Evolutionary conservation across 2,113 vertebrate species (phyloP).

Genomic region (Rhipidura dahli): DNA sequence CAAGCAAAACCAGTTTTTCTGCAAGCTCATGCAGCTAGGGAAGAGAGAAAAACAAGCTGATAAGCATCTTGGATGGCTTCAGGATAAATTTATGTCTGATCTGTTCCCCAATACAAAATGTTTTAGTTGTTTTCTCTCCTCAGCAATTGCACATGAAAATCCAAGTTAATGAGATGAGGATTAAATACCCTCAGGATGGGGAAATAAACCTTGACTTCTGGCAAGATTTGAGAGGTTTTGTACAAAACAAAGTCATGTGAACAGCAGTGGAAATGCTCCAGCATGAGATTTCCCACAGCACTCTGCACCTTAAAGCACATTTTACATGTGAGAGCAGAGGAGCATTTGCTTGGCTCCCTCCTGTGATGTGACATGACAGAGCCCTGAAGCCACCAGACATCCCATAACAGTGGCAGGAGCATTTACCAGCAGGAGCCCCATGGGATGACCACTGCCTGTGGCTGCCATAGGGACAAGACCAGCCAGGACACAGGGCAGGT

Average conservation of each 20-base stretch:
- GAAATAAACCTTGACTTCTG: slow-evolving; percentile 53
- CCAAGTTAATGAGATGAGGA: slow-evolving; percentile 8
- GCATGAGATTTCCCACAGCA: slow-evolving; percentile 27
- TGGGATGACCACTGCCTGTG: background rate
- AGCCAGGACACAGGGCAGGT: background rate
- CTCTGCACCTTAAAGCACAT: background rate
- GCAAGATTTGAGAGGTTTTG: slow-evolving; percentile 29
- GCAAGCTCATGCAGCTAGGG: background rate
- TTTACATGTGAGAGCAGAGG: accelerated
- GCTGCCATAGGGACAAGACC: background rate
- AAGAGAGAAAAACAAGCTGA: slow-evolving; percentile 10
- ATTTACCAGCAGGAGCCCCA: background rate
- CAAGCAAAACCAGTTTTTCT: slow-evolving; percentile 35
- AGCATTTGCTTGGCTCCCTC: background rate
- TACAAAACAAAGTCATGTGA: background rate
- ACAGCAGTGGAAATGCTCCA: background rate
- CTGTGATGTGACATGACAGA: background rate
- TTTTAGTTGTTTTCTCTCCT: background rate
- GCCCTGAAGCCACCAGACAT: background rate
- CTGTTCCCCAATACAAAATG: slow-evolving; percentile 2
- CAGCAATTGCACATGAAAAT: slow-evolving; percentile 6
- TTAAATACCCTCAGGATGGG: slow-evolving; percentile 8
- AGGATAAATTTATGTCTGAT: slow-evolving; percentile 13
- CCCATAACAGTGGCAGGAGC: background rate
- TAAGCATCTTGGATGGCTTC: slow-evolving; percentile 47